Evolutionary conservation across 1,140 invertebrate genomes (phyloP), one percentile per base, ranked within the genome.

Genomic region (Oscheius sp.): DNA sequence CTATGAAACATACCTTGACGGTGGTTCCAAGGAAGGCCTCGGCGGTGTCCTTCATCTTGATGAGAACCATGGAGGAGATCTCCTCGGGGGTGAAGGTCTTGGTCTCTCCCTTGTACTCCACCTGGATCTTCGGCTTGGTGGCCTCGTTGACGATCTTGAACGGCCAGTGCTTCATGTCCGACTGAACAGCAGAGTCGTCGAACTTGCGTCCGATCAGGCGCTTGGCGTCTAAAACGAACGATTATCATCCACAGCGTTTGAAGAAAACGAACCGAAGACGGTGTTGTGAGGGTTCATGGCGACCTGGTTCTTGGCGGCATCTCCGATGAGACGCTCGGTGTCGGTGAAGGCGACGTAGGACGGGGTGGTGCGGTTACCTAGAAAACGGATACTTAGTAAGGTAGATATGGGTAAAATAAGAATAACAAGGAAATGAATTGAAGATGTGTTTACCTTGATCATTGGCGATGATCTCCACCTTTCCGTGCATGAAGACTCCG

Each of bases 311-410:
- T 97, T 97, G 79, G 94, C 94, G 73, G 94, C 93, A 89, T 97
- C 94, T 70, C 94, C 94, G 85, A 97, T 95, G 77, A 97, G 90
- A 86, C 95, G 91, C 86, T 97, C 94, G 3, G 91, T 94, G 82
- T 97, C 94, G 62, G 93, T 96, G 88, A 97, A 97, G 72, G 94
- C 94, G 52, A 97, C 94, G 89, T 96, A 97, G 70, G 92, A 93
- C 63, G 95, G 95, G 68, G 95, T 97, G 36, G 94, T 97, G 82
- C 94, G 88, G 88, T 97, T 97, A 84, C 94, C 94, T 81, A 29
- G 70, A 42, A 10, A 42, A 7, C 7, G 7, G n/a, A n/a, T n/a
- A n/a, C n/a, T n/a, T n/a, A n/a, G n/a, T n/a, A n/a, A n/a, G n/a
- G n/a, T n/a, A n/a, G n/a, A n/a, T n/a, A n/a, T n/a, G n/a, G n/a